A percentile compares a stretch with the other conserved stretches of the same genome.
Evolutionary conservation across 2,113 vertebrate species (phyloP).

Genomic region (Morphnarchus princeps): DNA sequence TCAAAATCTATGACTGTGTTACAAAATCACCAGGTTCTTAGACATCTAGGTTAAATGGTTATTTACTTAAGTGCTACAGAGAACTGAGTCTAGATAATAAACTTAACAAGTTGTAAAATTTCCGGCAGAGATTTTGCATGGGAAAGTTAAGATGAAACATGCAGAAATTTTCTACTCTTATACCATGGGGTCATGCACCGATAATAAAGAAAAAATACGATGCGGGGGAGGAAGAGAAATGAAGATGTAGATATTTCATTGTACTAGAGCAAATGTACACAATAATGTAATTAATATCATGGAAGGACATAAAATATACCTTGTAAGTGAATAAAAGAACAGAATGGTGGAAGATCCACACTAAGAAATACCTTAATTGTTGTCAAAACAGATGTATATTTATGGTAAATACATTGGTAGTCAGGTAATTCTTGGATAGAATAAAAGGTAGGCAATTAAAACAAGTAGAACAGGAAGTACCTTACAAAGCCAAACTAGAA

Average conservation of each 20-base stretch:
- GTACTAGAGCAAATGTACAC: neutral
- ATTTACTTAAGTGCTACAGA: neutral
- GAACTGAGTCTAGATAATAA: neutral
- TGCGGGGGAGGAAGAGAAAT: neutral
- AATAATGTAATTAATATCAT: neutral
- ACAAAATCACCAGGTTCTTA: neutral
- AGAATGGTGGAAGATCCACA: neutral
- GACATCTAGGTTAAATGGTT: neutral
- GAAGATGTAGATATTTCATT: neutral
- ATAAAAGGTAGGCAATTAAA: neutral
- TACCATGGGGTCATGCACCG: neutral
- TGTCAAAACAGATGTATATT: neutral
- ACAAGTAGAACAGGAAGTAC: slow-evolving; percentile 47
- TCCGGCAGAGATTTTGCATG: neutral
- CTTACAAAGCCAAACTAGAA: neutral
- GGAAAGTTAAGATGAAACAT: neutral
- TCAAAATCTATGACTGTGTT: neutral
- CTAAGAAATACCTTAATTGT: neutral
- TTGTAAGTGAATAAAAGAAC: neutral
- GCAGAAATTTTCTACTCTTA: neutral
- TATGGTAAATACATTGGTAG: neutral
- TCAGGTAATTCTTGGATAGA: neutral
- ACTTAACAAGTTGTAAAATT: neutral
- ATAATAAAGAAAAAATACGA: neutral
- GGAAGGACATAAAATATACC: neutral